Conservation (phyloP, 2,797 vertebrate genomes). For the Hephaestus fuliginosus region DNA sequence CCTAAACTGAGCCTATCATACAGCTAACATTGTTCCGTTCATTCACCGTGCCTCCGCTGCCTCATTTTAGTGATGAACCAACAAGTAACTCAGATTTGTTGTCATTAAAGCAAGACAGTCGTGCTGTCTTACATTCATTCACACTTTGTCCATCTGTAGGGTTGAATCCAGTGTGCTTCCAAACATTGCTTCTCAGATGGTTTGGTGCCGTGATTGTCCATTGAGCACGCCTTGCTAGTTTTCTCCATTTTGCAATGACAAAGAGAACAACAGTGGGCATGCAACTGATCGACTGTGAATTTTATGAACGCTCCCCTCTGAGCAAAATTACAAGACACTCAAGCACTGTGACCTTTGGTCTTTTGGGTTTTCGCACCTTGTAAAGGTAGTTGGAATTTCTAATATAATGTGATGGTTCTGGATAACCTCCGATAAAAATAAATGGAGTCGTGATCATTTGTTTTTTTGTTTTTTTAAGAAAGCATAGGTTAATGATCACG, state of each 20-base stretch:
- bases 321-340: not conserved
- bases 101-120: not conserved
- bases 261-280: not conserved
- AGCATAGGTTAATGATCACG: conserved; percentile 1
- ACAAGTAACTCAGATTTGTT: not conserved
- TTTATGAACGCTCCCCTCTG: no score
- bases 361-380: not conserved
- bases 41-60: not conserved
- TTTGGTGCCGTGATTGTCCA: not conserved
- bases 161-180: not conserved
- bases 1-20: not conserved
- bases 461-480: not conserved
- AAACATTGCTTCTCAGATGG: not conserved
- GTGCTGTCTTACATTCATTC: not conserved
- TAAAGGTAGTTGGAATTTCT: not conserved
- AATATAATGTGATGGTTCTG: not conserved
- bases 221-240: not conserved
- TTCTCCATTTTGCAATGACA: not conserved
- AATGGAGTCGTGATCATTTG: not conserved
- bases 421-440: no score
- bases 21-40: not conserved
- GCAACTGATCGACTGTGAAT: conserved; percentile 1
- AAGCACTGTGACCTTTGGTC: not conserved
- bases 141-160: not conserved
- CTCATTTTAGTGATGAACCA: not conserved